A percentile compares a stretch with the other conserved stretches of the same genome.
Evolutionary conservation across 1,140 invertebrate genomes (phyloP).

Genomic region (Sminthurinus signatus): DNA sequence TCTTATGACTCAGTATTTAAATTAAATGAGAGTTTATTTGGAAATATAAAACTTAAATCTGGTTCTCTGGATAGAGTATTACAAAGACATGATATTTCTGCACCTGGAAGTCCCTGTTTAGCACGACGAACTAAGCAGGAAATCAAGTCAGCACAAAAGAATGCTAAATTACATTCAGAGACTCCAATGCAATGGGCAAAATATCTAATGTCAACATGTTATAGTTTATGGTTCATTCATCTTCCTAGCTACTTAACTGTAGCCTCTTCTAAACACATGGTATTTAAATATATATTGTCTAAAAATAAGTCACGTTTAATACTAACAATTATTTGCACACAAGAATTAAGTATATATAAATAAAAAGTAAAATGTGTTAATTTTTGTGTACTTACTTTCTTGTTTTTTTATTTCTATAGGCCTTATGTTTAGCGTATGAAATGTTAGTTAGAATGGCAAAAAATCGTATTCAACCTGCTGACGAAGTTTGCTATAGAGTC

Average conservation of each 20-base stretch:
- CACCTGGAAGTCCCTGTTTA: constrained; percentile 77
- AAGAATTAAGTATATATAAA: too few relatives aligned
- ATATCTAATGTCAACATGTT: constrained; percentile 77
- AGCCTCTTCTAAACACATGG: constrained; percentile 57
- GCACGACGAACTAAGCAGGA: constrained; percentile 90
- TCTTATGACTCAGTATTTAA: constrained; percentile 44
- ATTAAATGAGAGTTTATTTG: constrained; percentile 46
- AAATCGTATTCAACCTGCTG: constrained; percentile 68
- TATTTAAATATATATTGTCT: too few relatives aligned
- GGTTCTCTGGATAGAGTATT: constrained; percentile 26
- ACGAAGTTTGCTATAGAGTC: constrained; percentile 95
- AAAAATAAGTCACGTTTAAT: too few relatives aligned
- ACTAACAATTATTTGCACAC: too few relatives aligned
- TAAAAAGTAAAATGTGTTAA: too few relatives aligned
- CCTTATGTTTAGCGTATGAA: constrained; percentile 81
- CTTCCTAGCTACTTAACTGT: constrained; percentile 68
- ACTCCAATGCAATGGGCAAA: constrained; percentile 83
- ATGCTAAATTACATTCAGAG: constrained; percentile 65
- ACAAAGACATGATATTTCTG: constrained; percentile 47
- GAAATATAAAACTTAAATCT: constrained; percentile 18
- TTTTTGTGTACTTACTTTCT: too few relatives aligned
- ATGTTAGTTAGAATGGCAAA: constrained; percentile 78
- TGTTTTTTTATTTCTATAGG: too few relatives aligned
- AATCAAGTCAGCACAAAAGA: constrained; percentile 82
- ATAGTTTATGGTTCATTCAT: constrained; percentile 91